Percentiles rank a stretch among this genome's conserved stretches.
phyloP scores from a whole-genome alignment of 1,140 invertebrate genomes.

The Littorina saxatilis region DNA sequence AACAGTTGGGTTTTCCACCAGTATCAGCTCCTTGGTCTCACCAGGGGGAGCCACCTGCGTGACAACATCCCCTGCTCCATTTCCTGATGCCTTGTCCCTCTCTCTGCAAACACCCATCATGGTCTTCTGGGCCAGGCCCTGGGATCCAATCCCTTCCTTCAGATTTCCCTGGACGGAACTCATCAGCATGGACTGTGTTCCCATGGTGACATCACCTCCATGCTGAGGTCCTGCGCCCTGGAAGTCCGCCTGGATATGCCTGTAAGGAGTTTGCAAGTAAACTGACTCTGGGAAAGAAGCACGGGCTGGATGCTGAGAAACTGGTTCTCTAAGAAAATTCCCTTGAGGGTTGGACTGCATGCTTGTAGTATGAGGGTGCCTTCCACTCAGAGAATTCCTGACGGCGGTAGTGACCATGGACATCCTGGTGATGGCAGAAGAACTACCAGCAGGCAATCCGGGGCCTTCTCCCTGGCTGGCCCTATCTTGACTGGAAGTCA shows the following conservation, averaged over 20 bases:
- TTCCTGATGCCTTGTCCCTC: background rate
- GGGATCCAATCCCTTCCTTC: background rate
- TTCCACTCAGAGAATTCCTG: background rate
- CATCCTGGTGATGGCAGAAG: background rate
- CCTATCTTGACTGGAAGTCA: background rate
- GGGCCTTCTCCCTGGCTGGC: too few species aligned
- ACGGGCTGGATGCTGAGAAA: background rate
- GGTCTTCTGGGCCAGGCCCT: background rate
- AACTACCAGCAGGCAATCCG: too few species aligned
- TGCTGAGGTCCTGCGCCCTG: background rate
- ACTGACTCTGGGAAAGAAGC: too few species aligned
- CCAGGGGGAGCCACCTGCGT: background rate
- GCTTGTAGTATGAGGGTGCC: background rate
- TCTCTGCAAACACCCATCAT: background rate
- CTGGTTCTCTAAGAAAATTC: background rate
- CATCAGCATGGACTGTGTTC: background rate
- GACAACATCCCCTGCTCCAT: background rate
- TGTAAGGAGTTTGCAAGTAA: background rate
- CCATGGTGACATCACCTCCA: slow-evolving; percentile 3
- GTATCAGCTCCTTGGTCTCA: background rate
- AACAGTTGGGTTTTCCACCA: background rate
- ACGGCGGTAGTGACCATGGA: background rate
- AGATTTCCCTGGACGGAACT: background rate
- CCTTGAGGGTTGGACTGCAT: background rate
- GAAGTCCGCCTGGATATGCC: background rate